Conservation (phyloP, 2,888 invertebrate species). For the Drosophila picticornis region DNA sequence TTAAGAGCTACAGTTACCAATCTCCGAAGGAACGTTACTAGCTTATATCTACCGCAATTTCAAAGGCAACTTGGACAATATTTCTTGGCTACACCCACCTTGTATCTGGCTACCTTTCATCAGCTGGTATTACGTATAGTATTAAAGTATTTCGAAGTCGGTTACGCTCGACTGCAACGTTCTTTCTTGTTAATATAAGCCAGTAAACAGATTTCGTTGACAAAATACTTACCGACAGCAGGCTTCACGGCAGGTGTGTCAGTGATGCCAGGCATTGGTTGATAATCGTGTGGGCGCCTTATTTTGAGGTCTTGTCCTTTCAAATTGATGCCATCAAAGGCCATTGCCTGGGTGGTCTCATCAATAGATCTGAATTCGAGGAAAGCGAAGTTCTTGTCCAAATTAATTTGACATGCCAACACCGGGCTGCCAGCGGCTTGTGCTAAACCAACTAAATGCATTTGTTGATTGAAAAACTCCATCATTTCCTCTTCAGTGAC, state of each 20-base stretch:
- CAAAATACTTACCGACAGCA: constrained; percentile 87
- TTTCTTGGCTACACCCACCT: no score
- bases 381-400: constrained; percentile 99
- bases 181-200: neutral
- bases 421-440: constrained; percentile 99
- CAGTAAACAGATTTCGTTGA: neutral
- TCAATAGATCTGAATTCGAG: constrained; percentile 98
- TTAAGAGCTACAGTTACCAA: no score
- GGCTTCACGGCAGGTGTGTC: constrained; percentile 95
- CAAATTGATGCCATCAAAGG: constrained; percentile 99
- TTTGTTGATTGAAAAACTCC: constrained; percentile 99
- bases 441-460: constrained; percentile 98
- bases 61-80: no score
- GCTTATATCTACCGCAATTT: no score
- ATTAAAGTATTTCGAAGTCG: no score
- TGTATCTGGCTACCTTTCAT: no score
- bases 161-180: no score
- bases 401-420: constrained; percentile 98
- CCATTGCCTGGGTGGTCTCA: constrained; percentile 99
- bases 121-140: no score
- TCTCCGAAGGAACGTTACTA: no score
- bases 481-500: constrained; percentile 99
- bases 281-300: constrained; percentile 98
- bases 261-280: constrained; percentile 98
- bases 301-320: constrained; percentile 99